Evolutionary conservation across 2,797 vertebrate genomes (phyloP).

Genomic region (Propithecus perrieri): DNA sequence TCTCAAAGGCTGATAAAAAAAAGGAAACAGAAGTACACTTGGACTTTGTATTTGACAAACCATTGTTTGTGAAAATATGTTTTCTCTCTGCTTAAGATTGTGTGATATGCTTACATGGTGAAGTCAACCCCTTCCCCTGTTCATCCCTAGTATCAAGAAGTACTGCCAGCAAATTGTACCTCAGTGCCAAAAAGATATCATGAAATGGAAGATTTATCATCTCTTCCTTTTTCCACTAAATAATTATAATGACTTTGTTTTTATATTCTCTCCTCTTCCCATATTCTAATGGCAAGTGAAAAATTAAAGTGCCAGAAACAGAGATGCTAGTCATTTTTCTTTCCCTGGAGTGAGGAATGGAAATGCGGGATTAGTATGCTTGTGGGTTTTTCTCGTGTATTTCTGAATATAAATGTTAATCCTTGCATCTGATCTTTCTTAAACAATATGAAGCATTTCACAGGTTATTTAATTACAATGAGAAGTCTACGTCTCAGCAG

Average conservation of each 20-base stretch:
- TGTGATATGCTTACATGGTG: neutral
- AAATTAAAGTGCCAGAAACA: neutral
- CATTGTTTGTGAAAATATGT: neutral
- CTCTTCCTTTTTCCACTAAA: neutral
- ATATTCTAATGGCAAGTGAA: neutral
- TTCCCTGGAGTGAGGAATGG: neutral
- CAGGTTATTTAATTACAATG: neutral
- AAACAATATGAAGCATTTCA: neutral
- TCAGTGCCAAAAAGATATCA: neutral
- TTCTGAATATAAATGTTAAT: neutral
- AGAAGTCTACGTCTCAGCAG: neutral
- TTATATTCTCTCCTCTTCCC: neutral
- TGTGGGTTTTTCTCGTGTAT: neutral
- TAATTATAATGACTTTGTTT: slow-evolving; percentile 21
- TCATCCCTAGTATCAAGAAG: neutral
- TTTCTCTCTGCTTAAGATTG: neutral
- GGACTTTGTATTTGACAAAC: neutral
- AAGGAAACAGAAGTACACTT: neutral
- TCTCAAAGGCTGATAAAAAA: neutral
- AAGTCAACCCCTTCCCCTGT: neutral
- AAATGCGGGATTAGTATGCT: neutral
- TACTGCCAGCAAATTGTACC: neutral
- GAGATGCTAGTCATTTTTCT: neutral
- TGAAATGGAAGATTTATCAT: neutral
- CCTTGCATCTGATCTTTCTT: neutral